Evolutionary conservation across 2,888 invertebrate species (phyloP).

Genomic region (Pocota personata): DNA sequence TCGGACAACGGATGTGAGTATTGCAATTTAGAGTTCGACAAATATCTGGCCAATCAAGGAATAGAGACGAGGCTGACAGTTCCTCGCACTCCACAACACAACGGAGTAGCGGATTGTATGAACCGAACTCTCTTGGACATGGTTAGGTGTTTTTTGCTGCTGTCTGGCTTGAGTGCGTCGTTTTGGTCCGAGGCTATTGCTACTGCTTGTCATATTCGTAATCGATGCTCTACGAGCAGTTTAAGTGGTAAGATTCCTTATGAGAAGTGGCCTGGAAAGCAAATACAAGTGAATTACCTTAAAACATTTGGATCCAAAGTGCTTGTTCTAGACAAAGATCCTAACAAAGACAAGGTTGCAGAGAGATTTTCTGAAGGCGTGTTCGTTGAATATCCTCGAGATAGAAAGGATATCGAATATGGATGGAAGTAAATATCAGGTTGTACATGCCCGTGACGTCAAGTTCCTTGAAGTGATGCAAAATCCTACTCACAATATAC

Average conservation of each 20-base stretch:
- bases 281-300: no score
- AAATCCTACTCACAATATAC: no score
- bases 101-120: slow-evolving; percentile 75
- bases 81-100: slow-evolving; percentile 75
- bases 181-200: slow-evolving; percentile 76
- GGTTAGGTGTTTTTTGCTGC: slow-evolving; percentile 74
- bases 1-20: slow-evolving; percentile 77
- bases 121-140: slow-evolving; percentile 62
- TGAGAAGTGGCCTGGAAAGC: neutral
- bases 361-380: no score
- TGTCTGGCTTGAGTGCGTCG: slow-evolving; percentile 26
- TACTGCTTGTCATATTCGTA: slow-evolving; percentile 70
- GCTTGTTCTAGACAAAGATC: no score
- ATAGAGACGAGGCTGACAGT: slow-evolving; percentile 75
- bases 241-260: neutral
- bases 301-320: no score
- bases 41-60: slow-evolving; percentile 74
- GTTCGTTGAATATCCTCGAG: no score
- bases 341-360: no score
- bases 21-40: slow-evolving; percentile 63
- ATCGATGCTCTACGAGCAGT: slow-evolving; percentile 46
- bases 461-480: no score
- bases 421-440: no score
- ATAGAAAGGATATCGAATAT: no score
- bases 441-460: no score